Base-by-base conservation (phyloP, 2,888 invertebrate species). In the Scaptomyza caliginosa region DNA sequence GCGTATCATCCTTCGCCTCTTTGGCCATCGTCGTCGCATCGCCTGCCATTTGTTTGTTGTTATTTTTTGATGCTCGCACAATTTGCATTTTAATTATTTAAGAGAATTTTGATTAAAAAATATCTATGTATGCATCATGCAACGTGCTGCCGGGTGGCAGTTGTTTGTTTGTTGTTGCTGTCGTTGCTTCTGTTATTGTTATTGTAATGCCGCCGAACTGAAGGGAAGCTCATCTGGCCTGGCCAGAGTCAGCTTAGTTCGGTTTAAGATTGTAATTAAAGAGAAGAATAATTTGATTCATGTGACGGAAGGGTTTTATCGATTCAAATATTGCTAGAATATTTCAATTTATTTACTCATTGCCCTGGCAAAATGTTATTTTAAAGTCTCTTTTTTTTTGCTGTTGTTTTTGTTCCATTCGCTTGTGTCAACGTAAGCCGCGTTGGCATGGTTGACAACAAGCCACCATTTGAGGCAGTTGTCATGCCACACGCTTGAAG, bases 41-140 rank as follows among this genome's bases (percentile, higher is more conserved):
- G 67, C 63, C 10, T 26, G 66, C 46, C 70, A 69, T 75, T 71
- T 75, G 77, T 60, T 68, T 76, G 79, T 78, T 82, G 68, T 74
- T 77, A 52, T 80, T 77, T 74, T 68, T 81, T 76, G n/a, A 71
- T 81, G 63, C 69, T 81, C 86, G 59, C 80, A 77, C 85, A 88
- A 88, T 89, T 88, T 89, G 79, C 83, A 89, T 90, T 89, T 89
- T 88, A 89, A 89, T 90, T 90, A 90, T 90, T 89, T 86, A 89
- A 88, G 82, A 89, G 88, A 89, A 89, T 89, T 89, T 89, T 90
- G 89, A 89, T 89, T 90, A 89, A 89, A 89, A 89, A 82, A 88
- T 84, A 77, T 77, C 2, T 26, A 8, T 26, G 10, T 26, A 4
- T 70, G 43, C 30, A 32, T 7, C 32, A 46, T 13, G 16, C 49